Percentiles rank a stretch among this genome's conserved stretches.
phyloP scores from a whole-genome alignment of 1,140 invertebrate genomes.

The Bicyclus anynana region DNA sequence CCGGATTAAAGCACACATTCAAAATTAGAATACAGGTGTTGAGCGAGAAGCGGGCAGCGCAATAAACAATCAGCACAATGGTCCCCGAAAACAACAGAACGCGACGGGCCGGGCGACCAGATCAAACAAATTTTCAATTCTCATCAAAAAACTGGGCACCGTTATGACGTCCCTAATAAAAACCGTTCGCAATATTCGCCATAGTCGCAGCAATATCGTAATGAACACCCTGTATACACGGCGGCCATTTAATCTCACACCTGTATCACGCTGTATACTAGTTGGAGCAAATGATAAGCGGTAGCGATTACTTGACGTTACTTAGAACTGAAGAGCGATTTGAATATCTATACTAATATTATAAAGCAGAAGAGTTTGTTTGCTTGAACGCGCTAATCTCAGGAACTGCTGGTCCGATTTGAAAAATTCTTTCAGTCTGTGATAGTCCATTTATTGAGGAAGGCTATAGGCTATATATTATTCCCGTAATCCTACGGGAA shows the following conservation, averaged over 20 bases:
- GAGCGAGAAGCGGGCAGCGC: constrained; percentile 14
- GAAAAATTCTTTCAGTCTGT: too few species aligned
- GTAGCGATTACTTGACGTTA: background rate
- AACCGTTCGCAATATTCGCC: constrained; percentile 60
- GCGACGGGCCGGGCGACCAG: constrained; percentile 21
- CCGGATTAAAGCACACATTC: background rate
- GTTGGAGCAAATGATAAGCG: constrained; percentile 20
- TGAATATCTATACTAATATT: too few species aligned
- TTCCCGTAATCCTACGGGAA: too few species aligned
- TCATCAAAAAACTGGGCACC: constrained; percentile 64
- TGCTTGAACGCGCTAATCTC: too few species aligned
- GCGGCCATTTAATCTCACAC: constrained; percentile 71
- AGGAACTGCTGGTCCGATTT: too few species aligned
- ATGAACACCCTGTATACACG: constrained; percentile 72
- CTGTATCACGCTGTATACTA: constrained; percentile 61
- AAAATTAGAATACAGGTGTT: constrained; percentile 13
- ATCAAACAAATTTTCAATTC: constrained; percentile 71
- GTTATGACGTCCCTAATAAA: constrained; percentile 69
- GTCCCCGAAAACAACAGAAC: constrained; percentile 23
- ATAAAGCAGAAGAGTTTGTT: too few species aligned
- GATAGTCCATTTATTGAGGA: too few species aligned
- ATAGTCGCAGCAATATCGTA: constrained; percentile 68
- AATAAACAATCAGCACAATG: constrained; percentile 38
- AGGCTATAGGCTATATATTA: too few species aligned
- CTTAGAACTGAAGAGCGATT: background rate